Conservation (phyloP, 2,888 invertebrate species). For the Andrena praecox region DNA sequence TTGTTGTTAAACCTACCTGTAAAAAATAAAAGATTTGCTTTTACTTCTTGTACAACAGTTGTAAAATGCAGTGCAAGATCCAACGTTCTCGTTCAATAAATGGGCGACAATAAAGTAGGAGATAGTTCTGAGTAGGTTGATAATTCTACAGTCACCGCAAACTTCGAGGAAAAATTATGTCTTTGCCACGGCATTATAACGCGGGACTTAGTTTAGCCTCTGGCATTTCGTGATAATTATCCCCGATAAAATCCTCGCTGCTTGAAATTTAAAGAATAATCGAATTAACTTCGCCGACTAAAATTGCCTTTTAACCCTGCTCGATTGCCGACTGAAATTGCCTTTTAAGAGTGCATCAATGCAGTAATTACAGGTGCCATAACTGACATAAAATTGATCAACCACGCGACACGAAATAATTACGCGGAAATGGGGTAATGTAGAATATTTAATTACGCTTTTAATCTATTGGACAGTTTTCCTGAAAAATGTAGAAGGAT, state of each 20-base stretch:
- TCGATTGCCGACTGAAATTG: conserved; percentile 8
- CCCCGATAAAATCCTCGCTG: not conserved
- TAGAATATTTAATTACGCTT: not conserved
- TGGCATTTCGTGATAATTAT: conserved; percentile 1
- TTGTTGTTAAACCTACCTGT: not conserved
- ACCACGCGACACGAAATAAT: not conserved
- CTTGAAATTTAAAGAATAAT: conserved; percentile 1
- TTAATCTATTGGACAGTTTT: no score
- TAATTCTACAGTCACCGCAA: not conserved
- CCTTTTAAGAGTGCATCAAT: conserved; percentile 11
- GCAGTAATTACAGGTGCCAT: not conserved
- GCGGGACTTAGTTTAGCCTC: not conserved
- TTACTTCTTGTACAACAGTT: not conserved
- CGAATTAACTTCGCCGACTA: not conserved
- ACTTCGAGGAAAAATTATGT: not conserved
- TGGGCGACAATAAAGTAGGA: not conserved
- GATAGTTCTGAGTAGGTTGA: not conserved
- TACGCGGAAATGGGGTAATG: not conserved
- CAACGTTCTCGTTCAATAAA: not conserved
- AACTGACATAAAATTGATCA: not conserved
- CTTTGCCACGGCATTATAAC: not conserved
- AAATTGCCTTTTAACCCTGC: conserved; percentile 6
- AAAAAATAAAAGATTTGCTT: not conserved
- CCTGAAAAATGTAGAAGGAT: no score
- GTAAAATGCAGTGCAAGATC: not conserved